Evolutionary conservation across 1,140 invertebrate species (phyloP).

Genomic region (Caenorhabditis briggsae): DNA sequence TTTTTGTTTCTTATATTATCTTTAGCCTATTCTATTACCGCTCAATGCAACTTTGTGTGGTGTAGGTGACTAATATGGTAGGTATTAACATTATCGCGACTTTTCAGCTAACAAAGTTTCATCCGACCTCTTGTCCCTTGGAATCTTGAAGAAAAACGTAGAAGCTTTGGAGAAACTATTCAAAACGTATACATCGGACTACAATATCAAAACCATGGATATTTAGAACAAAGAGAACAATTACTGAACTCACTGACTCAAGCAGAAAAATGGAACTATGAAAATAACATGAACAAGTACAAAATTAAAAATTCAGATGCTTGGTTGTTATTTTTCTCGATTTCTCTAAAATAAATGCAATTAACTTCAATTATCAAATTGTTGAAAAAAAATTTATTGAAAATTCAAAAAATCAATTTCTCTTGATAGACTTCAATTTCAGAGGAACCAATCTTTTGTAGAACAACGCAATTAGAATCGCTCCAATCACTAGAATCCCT

Average conservation of each 20-base stretch:
- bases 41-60: no score
- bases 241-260: neutral
- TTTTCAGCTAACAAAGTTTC: no score
- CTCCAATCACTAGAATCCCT: constrained; percentile 45
- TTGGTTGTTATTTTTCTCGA: no score
- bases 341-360: no score
- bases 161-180: neutral
- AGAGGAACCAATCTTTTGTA: constrained; percentile 60
- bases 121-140: no score
- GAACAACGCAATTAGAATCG: constrained; percentile 50
- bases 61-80: no score
- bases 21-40: no score
- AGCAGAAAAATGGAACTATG: neutral
- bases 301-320: no score
- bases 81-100: no score
- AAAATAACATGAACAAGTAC: neutral
- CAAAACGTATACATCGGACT: neutral
- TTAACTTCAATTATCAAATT: neutral
- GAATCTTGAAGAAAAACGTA: neutral
- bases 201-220: neutral
- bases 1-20: no score
- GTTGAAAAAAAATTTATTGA: neutral
- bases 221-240: no score
- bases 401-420: neutral
- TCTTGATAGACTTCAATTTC: constrained; percentile 42